Conservation (phyloP, 2,113 vertebrate genomes). For the Vulpes lagopus region DNA sequence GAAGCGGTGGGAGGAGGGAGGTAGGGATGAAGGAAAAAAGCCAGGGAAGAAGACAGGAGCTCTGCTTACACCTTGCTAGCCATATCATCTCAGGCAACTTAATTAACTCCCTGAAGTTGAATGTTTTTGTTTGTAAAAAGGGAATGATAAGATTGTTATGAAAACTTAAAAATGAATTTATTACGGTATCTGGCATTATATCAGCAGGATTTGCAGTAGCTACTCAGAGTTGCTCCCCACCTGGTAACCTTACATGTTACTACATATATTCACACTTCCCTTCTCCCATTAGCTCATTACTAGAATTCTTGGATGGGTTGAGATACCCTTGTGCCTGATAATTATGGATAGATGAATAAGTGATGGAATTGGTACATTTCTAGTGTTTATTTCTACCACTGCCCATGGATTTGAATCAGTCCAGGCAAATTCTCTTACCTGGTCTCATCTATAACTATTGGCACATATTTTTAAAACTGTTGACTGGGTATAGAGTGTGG, state of each 20-base stretch:
- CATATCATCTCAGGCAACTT: not conserved
- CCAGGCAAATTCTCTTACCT: not conserved
- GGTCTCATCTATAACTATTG: not conserved
- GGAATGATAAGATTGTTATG: not conserved
- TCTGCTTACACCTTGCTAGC: not conserved
- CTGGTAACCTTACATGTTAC: rapidly evolving
- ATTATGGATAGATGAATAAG: not conserved
- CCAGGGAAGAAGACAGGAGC: not conserved
- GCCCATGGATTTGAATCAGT: not conserved
- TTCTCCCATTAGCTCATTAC: not conserved
- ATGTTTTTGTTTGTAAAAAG: not conserved
- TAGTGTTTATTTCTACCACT: not conserved
- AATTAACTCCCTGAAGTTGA: not conserved
- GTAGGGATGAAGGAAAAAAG: too few relatives aligned
- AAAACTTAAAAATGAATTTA: rapidly evolving
- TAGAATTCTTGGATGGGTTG: not conserved
- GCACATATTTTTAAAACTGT: not conserved
- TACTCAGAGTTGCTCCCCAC: too few relatives aligned
- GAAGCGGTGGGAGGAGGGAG: rapidly evolving
- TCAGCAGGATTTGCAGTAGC: not conserved
- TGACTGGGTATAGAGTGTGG: not conserved
- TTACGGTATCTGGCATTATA: not conserved
- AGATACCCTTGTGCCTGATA: not conserved
- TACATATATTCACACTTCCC: rapidly evolving
- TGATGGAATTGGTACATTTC: not conserved